Evolutionary conservation across 2,113 vertebrate species (phyloP), one percentile per base, ranked within the genome.

Genomic region (Istiophorus platypterus): DNA sequence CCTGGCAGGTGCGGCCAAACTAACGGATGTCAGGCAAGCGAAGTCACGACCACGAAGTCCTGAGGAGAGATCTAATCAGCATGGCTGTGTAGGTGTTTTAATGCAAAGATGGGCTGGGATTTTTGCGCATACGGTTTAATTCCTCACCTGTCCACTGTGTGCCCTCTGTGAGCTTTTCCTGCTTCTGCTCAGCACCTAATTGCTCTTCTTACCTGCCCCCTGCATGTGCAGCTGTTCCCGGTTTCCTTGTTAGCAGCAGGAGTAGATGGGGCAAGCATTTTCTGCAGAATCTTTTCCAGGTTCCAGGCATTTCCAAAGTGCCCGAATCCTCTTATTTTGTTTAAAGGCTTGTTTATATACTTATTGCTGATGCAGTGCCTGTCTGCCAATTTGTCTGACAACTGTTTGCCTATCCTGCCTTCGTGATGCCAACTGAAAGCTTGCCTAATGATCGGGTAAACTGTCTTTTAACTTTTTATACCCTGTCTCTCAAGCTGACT

Each of bases 141-240:
- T n/a, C n/a, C 31, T 6, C 31, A 34, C 31, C 13, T 45, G 42
- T 45, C 42, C 42, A 17, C 42, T 15, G 14, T 17, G 42, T 45
- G 14, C 14, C 42, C 15, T 17, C 42, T 4, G 1, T 45, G 42
- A 45, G 15, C 14, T 45, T 42, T 14, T 42, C 14, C 14, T 45
- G 42, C 42, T 1, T 45, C 42, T 17, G 15, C 42, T 17, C 42
- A 4, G 4, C 42, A 45, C 51, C 2, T 15, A 26, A 18, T 14
- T 29, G 15, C 15, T 61, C n/a, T 11, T 49, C 45, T 18, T 29
- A 56, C 27, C 56, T 26, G 17, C 5, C 61, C 39, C 51, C 71
- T 79, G 76, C 39, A 20, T 27, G 42, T 41, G 24, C 72, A 85
- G 59, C 72, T 80, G 77, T 24, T 52, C 2, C 54, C 67, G 34